Conservation (phyloP, 2,888 invertebrate genomes). For the Aphidius colemani region DNA sequence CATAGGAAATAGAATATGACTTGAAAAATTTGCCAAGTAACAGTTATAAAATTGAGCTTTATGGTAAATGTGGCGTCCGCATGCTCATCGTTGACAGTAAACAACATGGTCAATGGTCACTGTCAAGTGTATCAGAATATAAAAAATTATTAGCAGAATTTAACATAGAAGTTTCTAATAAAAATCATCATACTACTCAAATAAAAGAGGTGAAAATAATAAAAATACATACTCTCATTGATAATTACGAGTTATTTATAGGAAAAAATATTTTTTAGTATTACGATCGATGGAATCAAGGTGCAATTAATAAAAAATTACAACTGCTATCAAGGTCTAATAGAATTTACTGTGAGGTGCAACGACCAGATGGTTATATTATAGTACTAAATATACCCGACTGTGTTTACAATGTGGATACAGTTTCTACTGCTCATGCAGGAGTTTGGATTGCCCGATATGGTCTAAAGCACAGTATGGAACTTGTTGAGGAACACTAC, state of each 20-base stretch:
- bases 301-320: neutral
- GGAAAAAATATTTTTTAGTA: neutral
- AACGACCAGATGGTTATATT: constrained; percentile 40
- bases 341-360: constrained; percentile 2
- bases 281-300: neutral
- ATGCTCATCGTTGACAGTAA: constrained; percentile 25
- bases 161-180: neutral
- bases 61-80: constrained; percentile 38
- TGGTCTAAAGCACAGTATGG: constrained; percentile 32
- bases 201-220: neutral
- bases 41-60: constrained; percentile 24
- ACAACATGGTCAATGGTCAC: constrained; percentile 31
- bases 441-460: constrained; percentile 48
- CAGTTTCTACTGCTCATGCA: constrained; percentile 40
- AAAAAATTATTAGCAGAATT: neutral
- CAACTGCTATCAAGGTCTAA: neutral
- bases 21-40: neutral
- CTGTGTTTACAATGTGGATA: constrained; percentile 37
- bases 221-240: neutral
- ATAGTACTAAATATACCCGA: constrained; percentile 29
- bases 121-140: constrained; percentile 7
- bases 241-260: neutral
- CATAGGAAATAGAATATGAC: neutral
- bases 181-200: neutral
- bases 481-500: constrained; percentile 30